Evolutionary conservation across 53 echinoderm and acorn worm species (phyloP).

Genomic region (Patiria pectinifera): DNA sequence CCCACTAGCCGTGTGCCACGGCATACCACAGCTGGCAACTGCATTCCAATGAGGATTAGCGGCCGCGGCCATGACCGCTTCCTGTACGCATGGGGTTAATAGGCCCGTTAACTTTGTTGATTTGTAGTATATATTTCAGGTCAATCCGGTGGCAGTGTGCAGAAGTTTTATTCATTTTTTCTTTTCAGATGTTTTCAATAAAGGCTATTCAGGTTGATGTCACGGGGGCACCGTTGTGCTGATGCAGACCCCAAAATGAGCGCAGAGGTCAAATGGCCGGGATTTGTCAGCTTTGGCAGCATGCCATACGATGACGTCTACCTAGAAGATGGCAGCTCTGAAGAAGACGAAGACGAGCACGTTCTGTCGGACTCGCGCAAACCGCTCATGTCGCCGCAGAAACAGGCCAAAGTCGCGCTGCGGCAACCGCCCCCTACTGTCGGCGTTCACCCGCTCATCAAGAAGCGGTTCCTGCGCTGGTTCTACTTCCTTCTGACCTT

Average conservation of each 20-base stretch:
- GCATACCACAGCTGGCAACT: no score
- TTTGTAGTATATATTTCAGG: no score
- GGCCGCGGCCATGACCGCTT: no score
- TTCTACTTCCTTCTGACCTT: constrained; percentile 74
- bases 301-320: constrained; percentile 85
- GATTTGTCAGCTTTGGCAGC: constrained; percentile 51
- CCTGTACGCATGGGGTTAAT: no score
- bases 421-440: constrained; percentile 62
- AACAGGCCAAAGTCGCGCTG: constrained; percentile 61
- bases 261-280: constrained; percentile 25
- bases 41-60: no score
- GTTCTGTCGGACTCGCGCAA: constrained; percentile 59
- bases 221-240: not conserved
- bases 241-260: constrained; percentile 31
- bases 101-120: no score
- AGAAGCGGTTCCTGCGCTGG: constrained; percentile 71
- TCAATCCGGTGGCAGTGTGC: no score
- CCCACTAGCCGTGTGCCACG: no score
- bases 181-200: not conserved
- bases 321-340: constrained; percentile 81
- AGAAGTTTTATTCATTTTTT: no score
- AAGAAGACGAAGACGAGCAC: constrained; percentile 59
- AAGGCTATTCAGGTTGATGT: not conserved
- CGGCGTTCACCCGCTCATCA: constrained; percentile 67
- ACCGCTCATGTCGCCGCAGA: constrained; percentile 88